Evolutionary conservation across 2,797 vertebrate species (phyloP).

Genomic region (Anas flavirostris): DNA sequence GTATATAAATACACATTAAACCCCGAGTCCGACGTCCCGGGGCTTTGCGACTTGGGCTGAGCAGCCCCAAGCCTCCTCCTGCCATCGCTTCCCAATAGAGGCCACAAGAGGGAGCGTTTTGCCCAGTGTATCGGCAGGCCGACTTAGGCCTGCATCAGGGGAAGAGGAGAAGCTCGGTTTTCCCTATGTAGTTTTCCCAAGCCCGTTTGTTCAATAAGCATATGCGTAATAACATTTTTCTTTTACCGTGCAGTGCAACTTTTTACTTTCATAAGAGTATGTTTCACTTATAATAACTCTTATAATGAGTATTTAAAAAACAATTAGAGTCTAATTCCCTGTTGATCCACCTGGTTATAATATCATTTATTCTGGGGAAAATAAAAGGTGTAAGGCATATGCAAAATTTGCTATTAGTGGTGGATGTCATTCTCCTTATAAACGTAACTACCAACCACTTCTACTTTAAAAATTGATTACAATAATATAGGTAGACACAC

Average conservation of each 20-base stretch:
- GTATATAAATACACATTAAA: background rate
- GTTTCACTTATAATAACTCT: background rate
- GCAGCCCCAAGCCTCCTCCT: background rate
- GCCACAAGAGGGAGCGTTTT: slow-evolving; percentile 48
- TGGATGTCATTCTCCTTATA: background rate
- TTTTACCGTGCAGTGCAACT: background rate
- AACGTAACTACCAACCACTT: background rate
- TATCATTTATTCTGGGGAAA: background rate
- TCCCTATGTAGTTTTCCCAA: background rate
- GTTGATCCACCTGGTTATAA: background rate
- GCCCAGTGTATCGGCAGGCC: background rate
- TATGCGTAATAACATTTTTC: background rate
- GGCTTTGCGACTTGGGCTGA: background rate
- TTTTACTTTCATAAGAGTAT: background rate
- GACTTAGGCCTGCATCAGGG: accelerated
- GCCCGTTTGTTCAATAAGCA: background rate
- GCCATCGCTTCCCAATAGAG: background rate
- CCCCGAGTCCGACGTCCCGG: background rate
- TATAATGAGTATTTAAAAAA: background rate
- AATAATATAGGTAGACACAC: background rate
- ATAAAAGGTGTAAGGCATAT: background rate
- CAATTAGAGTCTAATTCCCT: background rate
- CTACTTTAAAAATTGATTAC: background rate
- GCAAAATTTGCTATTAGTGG: background rate
- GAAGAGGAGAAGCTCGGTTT: accelerated